Evolutionary conservation across 2,888 invertebrate genomes (phyloP).

Genomic region (Andrena minutula): DNA sequence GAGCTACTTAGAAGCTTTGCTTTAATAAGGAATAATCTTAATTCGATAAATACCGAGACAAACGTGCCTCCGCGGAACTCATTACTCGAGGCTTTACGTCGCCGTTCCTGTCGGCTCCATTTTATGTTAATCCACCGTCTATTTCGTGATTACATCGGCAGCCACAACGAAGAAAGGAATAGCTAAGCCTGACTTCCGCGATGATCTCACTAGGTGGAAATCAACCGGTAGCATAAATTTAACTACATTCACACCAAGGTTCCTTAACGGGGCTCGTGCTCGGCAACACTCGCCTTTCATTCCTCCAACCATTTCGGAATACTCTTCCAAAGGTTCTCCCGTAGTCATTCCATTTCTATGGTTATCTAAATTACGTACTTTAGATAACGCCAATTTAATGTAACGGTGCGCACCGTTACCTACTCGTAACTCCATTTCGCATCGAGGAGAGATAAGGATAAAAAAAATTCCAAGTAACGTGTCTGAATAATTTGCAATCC

Average conservation of each 20-base stretch:
- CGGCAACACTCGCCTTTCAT: neutral
- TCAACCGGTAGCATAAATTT: constrained; percentile 41
- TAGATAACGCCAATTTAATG: neutral
- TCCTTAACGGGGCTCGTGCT: constrained; percentile 3
- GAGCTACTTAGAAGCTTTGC: neutral
- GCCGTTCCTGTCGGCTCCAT: constrained; percentile 25
- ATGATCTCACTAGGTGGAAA: constrained; percentile 57
- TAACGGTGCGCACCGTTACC: neutral
- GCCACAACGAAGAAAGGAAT: constrained; percentile 55
- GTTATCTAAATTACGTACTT: neutral
- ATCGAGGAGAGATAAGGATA: neutral
- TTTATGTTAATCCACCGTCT: constrained; percentile 37
- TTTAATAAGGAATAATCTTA: neutral
- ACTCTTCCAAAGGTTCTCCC: neutral
- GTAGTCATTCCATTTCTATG: neutral
- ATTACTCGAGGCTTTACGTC: constrained; percentile 17
- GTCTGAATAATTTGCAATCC: neutral
- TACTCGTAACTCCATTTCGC: neutral
- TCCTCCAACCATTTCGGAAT: neutral
- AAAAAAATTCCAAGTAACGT: neutral
- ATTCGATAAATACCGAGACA: neutral
- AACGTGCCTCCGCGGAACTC: constrained; percentile 9
- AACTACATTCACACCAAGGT: constrained; percentile 43
- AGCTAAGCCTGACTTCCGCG: constrained; percentile 51
- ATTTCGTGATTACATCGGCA: constrained; percentile 25